Percentiles rank a stretch among this genome's conserved stretches.
phyloP scores from a whole-genome alignment of 2,113 vertebrate genomes.

The Corythaixoides concolor region DNA sequence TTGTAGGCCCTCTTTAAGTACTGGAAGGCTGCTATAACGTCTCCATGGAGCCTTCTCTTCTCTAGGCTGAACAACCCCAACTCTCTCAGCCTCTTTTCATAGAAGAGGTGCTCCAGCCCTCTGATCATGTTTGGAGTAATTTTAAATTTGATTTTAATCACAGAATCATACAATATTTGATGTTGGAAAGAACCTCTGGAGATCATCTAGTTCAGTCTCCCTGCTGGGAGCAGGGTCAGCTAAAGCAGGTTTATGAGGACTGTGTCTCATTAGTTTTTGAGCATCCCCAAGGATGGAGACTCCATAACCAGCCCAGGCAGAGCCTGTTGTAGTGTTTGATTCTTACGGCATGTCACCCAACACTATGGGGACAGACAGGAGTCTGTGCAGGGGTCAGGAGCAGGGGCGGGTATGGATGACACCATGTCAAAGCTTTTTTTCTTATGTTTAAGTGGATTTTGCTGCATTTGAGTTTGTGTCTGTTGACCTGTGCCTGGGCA shows the following conservation, averaged over 20 bases:
- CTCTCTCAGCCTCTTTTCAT: too few relatives aligned
- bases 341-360: not conserved
- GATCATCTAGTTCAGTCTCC: not conserved
- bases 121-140: not conserved
- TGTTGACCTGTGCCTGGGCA: not conserved
- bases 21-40: too few relatives aligned
- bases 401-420: not conserved
- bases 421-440: not conserved
- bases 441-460: not conserved
- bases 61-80: too few relatives aligned
- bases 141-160: not conserved
- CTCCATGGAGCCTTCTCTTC: too few relatives aligned
- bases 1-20: too few relatives aligned
- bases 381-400: not conserved
- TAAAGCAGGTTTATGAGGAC: not conserved
- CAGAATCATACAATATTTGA: not conserved
- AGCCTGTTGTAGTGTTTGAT: not conserved
- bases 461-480: not conserved
- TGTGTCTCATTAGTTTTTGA: not conserved
- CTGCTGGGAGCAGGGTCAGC: not conserved
- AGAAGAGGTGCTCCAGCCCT: too few relatives aligned
- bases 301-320: not conserved
- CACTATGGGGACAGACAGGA: not conserved
- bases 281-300: not conserved
- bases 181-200: not conserved